Evolutionary conservation across 2,113 vertebrate species (phyloP), one percentile per base, ranked within the genome.

Genomic region (Synchiropus splendidus): DNA sequence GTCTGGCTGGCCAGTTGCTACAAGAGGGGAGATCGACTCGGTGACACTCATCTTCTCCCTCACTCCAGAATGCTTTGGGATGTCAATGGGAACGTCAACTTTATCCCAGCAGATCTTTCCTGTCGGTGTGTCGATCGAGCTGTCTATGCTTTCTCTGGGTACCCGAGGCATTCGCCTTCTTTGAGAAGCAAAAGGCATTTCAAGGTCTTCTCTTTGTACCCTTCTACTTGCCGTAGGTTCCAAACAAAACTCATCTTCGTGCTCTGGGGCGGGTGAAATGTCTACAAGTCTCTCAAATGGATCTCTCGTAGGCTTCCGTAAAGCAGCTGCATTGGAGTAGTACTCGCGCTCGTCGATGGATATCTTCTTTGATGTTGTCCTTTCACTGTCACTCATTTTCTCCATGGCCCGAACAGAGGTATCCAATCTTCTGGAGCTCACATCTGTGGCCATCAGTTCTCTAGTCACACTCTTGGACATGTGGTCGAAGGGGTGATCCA

Each of bases 331-430:
- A 34, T 79, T 74, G 42, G 57, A 9, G 43, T 12, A 51, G 52
- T 73, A 54, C 12, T 82, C 79, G 34, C 42, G 42, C 10, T 83
- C 82, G 31, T 81, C 78, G 59, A 62, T 54, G 9, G 71, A 80
- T 31, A 74, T 44, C 42, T 63, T 84, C 53, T 61, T 74, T 18
- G 16, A 6, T 42, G 53, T 59, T 17, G 38, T 54, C 56, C 42
- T 47, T 2, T 44, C 10, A 4, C 16, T 36, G 2, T 74, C 78
- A 30, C 11, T 9, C 13, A 64, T 51, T 39, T 67, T 69, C 6
- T 82, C 74, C 16, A 52, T 50, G 11, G 15, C 48, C 33, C 61
- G 68, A 1, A 61, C 14, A 39, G 65, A 42, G 3, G 58, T 61
- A 39, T 80, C 75, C 9, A 48, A 36, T 18, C 71, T 72, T 43